Base-by-base conservation (phyloP, 2,888 invertebrate species). In the Drosophila nr. perissopoda region DNA sequence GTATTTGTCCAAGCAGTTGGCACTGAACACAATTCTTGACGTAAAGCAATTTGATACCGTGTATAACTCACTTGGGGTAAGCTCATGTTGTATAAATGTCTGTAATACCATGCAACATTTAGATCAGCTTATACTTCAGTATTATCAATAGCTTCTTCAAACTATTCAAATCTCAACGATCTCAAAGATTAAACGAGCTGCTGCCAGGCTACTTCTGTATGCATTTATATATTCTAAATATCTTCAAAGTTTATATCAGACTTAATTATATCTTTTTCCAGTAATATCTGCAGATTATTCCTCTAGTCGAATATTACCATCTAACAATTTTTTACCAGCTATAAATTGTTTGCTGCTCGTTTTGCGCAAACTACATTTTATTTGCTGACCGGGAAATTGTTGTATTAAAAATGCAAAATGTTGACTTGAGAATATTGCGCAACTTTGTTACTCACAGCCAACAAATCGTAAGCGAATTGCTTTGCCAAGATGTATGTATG, bases 351-450 rank as follows among this genome's bases (percentile, higher is more conserved):
- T 75, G 36, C 71, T 73, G 29, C 18, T 49, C 52, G 46, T 16
- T 25, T 64, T 61, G 63, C 52, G 49, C 60, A 77, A 63, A 66
- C 42, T 58, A 21, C 69, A 73, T 57, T 74, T 70, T 57, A n/a
- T 72, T 62, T 75, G 57, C 69, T 49, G 31, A 29, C 53, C 29
- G 53, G 58, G 27, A 78, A 81, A 85, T 76, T 81, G 83, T 69
- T 72, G 18, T 65, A 77, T 86, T 81, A 79, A 84, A 86, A 71
- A 79, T 86, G 74, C 65, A 82, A 66, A 76, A 58, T 76, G 76
- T 79, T 61, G 72, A 72, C 33, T 36, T 33, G 27, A 68, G 52
- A 46, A 72, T 74, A 46, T 56, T 46, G 62, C n/a, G 48, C 10
- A 52, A 52, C 46, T 10, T 59, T 51, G 11, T 58, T 29, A 42